Evolutionary conservation across 2,888 invertebrate species (phyloP).

Genomic region (Meliscaeva auricollis): DNA sequence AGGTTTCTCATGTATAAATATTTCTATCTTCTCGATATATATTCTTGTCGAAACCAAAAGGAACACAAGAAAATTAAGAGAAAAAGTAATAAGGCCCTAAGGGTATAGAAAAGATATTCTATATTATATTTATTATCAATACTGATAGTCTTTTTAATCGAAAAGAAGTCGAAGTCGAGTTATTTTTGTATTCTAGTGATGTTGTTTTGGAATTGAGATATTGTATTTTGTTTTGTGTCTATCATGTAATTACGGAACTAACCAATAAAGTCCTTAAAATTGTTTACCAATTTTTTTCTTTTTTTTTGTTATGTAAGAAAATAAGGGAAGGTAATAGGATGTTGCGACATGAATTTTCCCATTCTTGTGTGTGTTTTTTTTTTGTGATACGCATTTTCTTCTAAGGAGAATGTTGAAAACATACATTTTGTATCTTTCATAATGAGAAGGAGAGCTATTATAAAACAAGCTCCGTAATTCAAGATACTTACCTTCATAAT

Average conservation of each 20-base stretch:
- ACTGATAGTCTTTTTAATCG: not conserved
- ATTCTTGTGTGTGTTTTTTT: not conserved
- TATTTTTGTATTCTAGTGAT: no score
- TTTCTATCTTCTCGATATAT: not conserved
- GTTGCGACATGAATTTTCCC: not conserved
- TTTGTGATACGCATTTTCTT: not conserved
- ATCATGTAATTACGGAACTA: no score
- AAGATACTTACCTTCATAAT: no score
- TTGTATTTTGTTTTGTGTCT: not conserved
- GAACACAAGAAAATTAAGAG: not conserved
- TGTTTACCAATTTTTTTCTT: no score
- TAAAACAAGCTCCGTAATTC: no score
- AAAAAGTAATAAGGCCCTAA: not conserved
- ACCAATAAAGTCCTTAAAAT: no score
- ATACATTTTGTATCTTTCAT: not conserved
- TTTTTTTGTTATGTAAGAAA: not conserved
- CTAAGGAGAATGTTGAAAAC: not conserved
- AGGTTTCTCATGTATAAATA: not conserved
- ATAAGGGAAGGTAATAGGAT: not conserved
- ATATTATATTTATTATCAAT: constrained; percentile 11
- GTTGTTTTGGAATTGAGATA: no score
- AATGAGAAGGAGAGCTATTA: not conserved
- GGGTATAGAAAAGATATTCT: constrained; percentile 10
- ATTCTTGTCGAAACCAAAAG: constrained; percentile 4
- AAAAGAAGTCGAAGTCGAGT: not conserved